Base-by-base conservation (phyloP, 2,113 vertebrate genomes). In the Chaetodon trifascialis region DNA sequence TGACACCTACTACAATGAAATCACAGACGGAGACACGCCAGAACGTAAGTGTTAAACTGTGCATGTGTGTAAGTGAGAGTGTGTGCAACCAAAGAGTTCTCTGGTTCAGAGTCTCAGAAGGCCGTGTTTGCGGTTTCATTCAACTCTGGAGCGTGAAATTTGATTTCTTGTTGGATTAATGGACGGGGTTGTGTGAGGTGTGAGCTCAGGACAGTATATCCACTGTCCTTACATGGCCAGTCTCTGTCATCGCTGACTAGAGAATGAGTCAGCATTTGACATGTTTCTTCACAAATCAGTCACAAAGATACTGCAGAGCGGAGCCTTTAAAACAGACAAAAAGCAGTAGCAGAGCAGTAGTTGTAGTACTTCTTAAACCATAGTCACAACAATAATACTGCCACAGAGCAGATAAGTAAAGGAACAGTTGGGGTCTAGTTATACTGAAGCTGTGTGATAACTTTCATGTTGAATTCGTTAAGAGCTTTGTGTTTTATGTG, bases 1-100 rank as follows among this genome's bases (percentile, higher is more conserved):
- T 54, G 95, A 97, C 1, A 76, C 93, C 68, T 96, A 96, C 75
- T 96, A 96, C 80, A 96, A 96, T 67, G 95, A 95, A 5, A 96
- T 95, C 71, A 79, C 89, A 5, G 95, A 86, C 0, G 80, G 34
- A 25, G 90, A 93, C 0, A 69, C 84, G 2, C 67, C 36, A 36
- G 89, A 93, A 75, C 84, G 95, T 96, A 72, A 95, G 95, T 93
- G 67, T 80, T 55, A 12, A 66, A 54, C 14, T 19, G 1, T 72
- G 17, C 64, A 3, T 63, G 49, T 63, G 11, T 84, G 36, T 83
- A 23, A 56, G 30, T 55, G 40, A 1, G 4, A 7, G 40, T 40
- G 40, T 40, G 40, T 40, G 11, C 15, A 73, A 23, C 3, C 17
- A 12, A 62, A 73, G 11, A 38, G 19, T 62, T 51, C 49, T 58